Percentiles rank a stretch among this genome's conserved stretches.
Evolutionary conservation across 2,797 vertebrate species (phyloP).

Genomic region (Propithecus deckenii): DNA sequence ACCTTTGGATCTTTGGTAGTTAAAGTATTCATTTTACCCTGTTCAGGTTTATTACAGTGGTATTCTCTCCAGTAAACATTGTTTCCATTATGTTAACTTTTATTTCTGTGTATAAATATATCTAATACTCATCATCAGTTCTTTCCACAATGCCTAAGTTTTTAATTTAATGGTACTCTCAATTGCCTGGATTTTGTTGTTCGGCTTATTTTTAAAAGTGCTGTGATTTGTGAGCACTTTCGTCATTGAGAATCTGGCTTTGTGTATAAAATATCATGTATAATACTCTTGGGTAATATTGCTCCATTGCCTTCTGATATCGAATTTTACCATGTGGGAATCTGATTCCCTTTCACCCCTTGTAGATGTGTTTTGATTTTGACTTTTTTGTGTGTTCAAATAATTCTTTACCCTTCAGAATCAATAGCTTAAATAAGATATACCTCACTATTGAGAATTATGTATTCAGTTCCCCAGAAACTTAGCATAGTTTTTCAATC

Average conservation of each 20-base stretch:
- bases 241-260: background rate
- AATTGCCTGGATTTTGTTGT: background rate
- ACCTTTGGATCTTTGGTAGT: background rate
- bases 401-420: background rate
- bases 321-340: background rate
- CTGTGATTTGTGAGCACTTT: background rate
- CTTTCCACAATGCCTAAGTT: background rate
- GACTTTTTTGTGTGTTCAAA: background rate
- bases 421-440: background rate
- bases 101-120: background rate
- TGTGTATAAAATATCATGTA: background rate
- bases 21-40: background rate
- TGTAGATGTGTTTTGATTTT: background rate
- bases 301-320: background rate
- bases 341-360: background rate
- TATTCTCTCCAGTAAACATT: background rate
- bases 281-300: background rate
- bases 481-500: background rate
- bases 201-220: background rate
- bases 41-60: background rate
- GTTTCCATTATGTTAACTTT: background rate
- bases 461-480: background rate
- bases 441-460: background rate
- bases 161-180: background rate
- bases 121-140: background rate